These are phyloP conservation scores for Heliconius hewitsoni DNA, from an alignment of 1,140 invertebrate genomes.

Conservation along the genomic window DNA sequence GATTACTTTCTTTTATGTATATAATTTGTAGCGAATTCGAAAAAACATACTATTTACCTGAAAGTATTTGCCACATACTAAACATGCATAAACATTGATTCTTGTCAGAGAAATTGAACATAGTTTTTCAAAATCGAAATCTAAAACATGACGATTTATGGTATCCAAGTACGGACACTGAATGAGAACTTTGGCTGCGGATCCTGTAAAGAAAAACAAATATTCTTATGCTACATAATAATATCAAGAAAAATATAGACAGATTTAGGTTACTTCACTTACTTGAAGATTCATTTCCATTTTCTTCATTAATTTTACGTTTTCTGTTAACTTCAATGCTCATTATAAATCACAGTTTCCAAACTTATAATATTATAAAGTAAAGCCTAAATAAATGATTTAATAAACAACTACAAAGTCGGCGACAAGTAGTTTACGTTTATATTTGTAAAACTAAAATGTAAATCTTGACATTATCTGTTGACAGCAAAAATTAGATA, in stretches of 20 bases:
- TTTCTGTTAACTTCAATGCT: conserved; percentile 47
- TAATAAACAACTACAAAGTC: not conserved
- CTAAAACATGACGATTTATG: conserved; percentile 97
- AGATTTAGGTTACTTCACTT: conserved; percentile 42
- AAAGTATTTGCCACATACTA: conserved; percentile 99
- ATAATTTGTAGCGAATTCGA: too few relatives aligned
- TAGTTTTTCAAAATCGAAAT: conserved; percentile 99
- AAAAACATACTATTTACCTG: conserved; percentile 73
- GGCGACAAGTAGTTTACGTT: not conserved
- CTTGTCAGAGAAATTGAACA: conserved; percentile 98
- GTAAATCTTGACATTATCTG: too few relatives aligned
- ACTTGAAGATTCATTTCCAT: conserved; percentile 51
- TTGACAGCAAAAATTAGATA: too few relatives aligned
- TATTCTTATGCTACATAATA: conserved; percentile 2
- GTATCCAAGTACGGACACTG: conserved; percentile 97
- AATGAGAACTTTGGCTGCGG: conserved; percentile 54
- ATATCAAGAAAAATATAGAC: conserved; percentile 17
- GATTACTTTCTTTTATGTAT: too few relatives aligned
- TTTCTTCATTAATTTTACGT: conserved; percentile 57
- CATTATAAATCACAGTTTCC: conserved; percentile 35
- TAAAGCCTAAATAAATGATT: not conserved
- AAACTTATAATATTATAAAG: not conserved
- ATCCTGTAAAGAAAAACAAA: conserved; percentile 52
- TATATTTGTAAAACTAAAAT: not conserved
- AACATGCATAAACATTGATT: conserved; percentile 99